Evolutionary conservation across 1,140 invertebrate species (phyloP), one percentile per base, ranked within the genome.

Genomic region (Platyscapa corneri): DNA sequence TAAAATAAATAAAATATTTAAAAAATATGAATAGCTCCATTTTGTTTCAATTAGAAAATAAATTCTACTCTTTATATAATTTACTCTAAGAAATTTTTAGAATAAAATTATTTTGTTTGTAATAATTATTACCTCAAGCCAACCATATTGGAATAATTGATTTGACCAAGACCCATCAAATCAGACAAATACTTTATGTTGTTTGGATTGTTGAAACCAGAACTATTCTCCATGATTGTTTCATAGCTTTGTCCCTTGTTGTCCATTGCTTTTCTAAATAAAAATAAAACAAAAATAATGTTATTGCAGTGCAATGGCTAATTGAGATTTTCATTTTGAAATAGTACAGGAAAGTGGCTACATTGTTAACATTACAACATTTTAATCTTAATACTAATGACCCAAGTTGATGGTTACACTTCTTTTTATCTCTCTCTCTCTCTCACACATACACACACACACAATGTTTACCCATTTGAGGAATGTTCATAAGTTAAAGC

Each of bases 181-280:
- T 95, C 95, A 87, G 96, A 94, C 83, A 98, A 95, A 94, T 96
- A 96, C 93, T 95, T 95, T 89, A 97, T 96, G 94, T 96, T 97
- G 94, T 97, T 97, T 64, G 97, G 97, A 94, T 98, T 98, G 94
- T 96, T 96, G 94, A 98, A 98, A 88, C 97, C 97, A 88, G 96
- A 94, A 90, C 96, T 97, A 93, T 96, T 96, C 93, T 96, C 95
- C 90, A 99, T 95, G 89, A 97, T 95, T 88, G 96, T 96, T 94
- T 98, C 96, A 95, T 96, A 98, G 89, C 94, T 95, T 93, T 95
- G 96, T 89, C 95, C 96, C 94, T 96, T 96, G 95, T 95, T 95
- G 93, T 97, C 96, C 94, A 96, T 94, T 70, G 95, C 95, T 95
- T 96, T 96, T 94, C 96, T 97, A 95, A 88, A 93, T 94, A 12